These are phyloP conservation scores for Bombylius major DNA, from an alignment of 2,888 invertebrate species.

Conservation along the genomic window DNA sequence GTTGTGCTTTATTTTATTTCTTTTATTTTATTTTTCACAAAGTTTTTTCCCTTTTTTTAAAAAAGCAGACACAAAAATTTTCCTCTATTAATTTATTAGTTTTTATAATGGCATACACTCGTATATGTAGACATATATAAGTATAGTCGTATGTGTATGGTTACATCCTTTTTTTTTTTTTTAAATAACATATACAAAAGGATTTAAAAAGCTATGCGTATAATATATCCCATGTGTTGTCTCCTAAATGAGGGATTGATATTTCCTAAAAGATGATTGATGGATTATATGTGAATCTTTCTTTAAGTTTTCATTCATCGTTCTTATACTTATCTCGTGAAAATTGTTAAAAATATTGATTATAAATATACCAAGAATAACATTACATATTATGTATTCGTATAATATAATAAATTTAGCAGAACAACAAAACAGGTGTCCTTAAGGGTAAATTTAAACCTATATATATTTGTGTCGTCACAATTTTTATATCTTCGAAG, in stretches of 20 bases:
- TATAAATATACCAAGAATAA: too few relatives aligned
- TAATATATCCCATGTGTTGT: conserved; percentile 2
- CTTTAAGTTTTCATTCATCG: too few relatives aligned
- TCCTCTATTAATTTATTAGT: background rate
- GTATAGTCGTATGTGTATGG: too few relatives aligned
- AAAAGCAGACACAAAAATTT: too few relatives aligned
- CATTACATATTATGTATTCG: too few relatives aligned
- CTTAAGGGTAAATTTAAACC: background rate
- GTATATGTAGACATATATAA: background rate
- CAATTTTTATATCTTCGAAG: background rate
- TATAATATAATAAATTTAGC: too few relatives aligned
- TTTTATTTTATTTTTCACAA: too few relatives aligned
- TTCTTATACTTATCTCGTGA: too few relatives aligned
- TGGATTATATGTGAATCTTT: background rate
- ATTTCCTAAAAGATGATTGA: conserved; percentile 1
- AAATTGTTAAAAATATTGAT: too few relatives aligned
- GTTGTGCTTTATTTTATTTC: too few relatives aligned
- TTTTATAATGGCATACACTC: background rate
- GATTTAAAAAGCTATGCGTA: background rate
- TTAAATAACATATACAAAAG: background rate
- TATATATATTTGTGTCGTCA: too few relatives aligned
- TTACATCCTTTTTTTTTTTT: background rate
- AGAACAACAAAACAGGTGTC: background rate
- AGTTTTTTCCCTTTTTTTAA: too few relatives aligned
- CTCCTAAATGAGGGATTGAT: conserved; percentile 1